These are phyloP conservation scores for Monochamus saltuarius DNA, from an alignment of 1,140 invertebrate genomes.

Conservation along the genomic window DNA sequence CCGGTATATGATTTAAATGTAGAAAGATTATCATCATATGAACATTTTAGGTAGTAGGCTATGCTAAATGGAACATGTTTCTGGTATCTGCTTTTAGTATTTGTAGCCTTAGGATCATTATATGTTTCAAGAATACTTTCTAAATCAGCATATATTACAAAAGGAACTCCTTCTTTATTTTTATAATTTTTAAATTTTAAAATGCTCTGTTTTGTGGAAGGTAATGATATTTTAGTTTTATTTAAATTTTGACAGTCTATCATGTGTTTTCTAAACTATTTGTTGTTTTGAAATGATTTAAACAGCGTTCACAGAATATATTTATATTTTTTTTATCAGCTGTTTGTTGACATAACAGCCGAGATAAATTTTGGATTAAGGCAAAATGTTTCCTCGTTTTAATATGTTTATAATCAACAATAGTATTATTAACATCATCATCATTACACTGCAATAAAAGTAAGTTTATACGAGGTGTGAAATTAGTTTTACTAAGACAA, in stretches of 20 bases:
- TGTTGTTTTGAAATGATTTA: slow-evolving; percentile 29
- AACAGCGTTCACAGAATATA: slow-evolving; percentile 33
- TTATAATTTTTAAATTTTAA: slow-evolving; percentile 16
- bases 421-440: slow-evolving; percentile 9
- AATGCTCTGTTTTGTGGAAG: slow-evolving; percentile 19
- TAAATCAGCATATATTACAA: slow-evolving; percentile 47
- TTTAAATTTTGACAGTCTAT: slow-evolving; percentile 20
- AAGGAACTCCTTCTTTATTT: slow-evolving; percentile 34
- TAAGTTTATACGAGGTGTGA: slow-evolving; percentile 15
- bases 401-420: slow-evolving; percentile 1
- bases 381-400: slow-evolving; percentile 23
- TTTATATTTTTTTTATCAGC: slow-evolving; percentile 21
- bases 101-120: slow-evolving; percentile 2
- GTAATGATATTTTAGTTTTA: slow-evolving; percentile 29
- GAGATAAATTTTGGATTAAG: slow-evolving; percentile 27
- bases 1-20: slow-evolving; percentile 38
- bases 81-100: slow-evolving; percentile 26
- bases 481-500: neutral
- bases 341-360: slow-evolving; percentile 18
- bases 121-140: slow-evolving; percentile 37
- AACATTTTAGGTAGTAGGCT: slow-evolving; percentile 12
- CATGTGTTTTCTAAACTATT: slow-evolving; percentile 25
- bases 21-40: slow-evolving; percentile 38
- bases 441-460: neutral
- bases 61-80: slow-evolving; percentile 44